These are phyloP conservation scores for Pinctada fucata DNA, from an alignment of 2,888 invertebrate species.

Conservation along the genomic window DNA sequence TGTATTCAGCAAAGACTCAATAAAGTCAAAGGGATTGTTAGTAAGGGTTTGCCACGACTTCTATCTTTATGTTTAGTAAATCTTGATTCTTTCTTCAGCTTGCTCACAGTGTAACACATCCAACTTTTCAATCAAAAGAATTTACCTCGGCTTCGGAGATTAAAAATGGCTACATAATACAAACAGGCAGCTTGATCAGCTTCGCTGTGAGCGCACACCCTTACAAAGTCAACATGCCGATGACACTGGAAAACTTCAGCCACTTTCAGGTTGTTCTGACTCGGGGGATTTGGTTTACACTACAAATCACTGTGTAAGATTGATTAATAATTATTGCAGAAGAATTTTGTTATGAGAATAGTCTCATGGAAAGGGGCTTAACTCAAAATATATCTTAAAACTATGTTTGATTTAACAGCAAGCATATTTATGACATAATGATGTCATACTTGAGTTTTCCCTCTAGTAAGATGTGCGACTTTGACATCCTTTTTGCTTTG, in stretches of 20 bases:
- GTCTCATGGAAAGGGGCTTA: too few species aligned
- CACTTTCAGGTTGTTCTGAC: conserved; percentile 17
- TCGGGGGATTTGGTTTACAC: conserved; percentile 20
- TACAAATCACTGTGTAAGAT: conserved; percentile 17
- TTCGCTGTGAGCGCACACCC: not conserved
- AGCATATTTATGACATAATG: too few species aligned
- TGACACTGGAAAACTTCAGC: conserved; percentile 31
- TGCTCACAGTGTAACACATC: conserved; percentile 8
- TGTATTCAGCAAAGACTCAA: too few species aligned
- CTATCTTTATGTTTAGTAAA: too few species aligned
- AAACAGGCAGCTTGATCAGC: conserved; percentile 26
- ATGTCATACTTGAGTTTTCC: too few species aligned
- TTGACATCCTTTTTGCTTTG: too few species aligned
- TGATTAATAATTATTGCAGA: not conserved
- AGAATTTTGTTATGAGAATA: too few species aligned
- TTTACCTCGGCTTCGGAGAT: not conserved
- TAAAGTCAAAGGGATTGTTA: too few species aligned
- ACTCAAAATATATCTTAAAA: too few species aligned
- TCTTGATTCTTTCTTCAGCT: not conserved
- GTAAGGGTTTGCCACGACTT: too few species aligned
- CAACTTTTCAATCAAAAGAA: conserved; percentile 2
- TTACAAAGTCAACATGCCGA: conserved; percentile 18
- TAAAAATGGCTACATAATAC: not conserved
- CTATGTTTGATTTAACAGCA: too few species aligned
- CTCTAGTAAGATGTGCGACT: too few species aligned